phyloP scores from a whole-genome alignment of 2,113 vertebrate genomes.

The Amphiprion ocellaris region DNA sequence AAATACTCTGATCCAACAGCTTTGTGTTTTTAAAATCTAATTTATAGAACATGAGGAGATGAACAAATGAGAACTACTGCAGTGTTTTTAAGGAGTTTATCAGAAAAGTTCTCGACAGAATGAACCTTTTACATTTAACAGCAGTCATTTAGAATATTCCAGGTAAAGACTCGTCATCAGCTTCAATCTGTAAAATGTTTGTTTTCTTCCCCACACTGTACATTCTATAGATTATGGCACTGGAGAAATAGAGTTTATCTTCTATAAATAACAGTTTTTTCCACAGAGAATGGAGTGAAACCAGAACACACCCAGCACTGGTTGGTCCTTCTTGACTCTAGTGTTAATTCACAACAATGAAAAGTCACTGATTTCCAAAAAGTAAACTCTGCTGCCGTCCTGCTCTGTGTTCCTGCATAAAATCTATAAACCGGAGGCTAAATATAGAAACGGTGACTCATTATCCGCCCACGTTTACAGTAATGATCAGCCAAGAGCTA shows the following conservation, averaged over 20 bases:
- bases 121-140: background rate
- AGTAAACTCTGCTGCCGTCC: constrained; percentile 26
- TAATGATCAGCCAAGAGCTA: constrained; percentile 54
- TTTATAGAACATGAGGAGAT: background rate
- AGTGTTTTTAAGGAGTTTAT: background rate
- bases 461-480: constrained; percentile 40
- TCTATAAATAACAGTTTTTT: background rate
- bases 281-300: background rate
- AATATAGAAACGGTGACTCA: constrained; percentile 59
- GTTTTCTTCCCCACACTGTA: too few relatives aligned
- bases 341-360: constrained; percentile 53
- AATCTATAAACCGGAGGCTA: constrained; percentile 6
- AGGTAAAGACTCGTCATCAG: background rate
- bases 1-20: background rate
- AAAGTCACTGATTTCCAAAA: constrained; percentile 68
- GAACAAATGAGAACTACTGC: background rate
- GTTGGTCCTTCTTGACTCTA: constrained; percentile 30
- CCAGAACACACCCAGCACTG: too few relatives aligned
- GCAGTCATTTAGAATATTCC: background rate
- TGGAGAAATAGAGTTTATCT: background rate
- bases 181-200: too few relatives aligned
- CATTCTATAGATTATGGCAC: background rate
- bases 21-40: background rate
- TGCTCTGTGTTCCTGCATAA: background rate
- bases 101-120: background rate